Evolutionary conservation across 2,113 vertebrate genomes (phyloP), one percentile per base, ranked within the genome.

Genomic region (Phoxinus phoxinus): DNA sequence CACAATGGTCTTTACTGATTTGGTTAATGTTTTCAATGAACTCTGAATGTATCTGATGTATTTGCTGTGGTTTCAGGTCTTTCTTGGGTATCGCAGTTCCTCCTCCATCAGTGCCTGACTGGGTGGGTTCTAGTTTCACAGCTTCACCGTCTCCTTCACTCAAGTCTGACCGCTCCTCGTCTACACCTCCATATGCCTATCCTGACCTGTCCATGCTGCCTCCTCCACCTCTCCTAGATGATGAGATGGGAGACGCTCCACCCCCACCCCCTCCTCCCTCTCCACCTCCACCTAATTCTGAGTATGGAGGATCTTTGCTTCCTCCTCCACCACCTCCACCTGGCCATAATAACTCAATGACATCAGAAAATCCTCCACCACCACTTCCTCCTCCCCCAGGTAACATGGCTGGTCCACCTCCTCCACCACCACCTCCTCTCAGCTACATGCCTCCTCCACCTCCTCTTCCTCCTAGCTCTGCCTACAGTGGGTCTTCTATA

Each of bases 11-110:
- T 41, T 69, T 32, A 8, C 17, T 78, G 8, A 3, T 78, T n/a
- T 56, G 2, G 32, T 35, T 37, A 27, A 74, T 46, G 72, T 25
- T 75, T 74, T 46, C 12, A 23, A 27, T 44, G 2, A 44, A 44
- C 69, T n/a, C n/a, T n/a, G n/a, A n/a, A n/a, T n/a, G n/a, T n/a
- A 27, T 13, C 32, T 48, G 37, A 46, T 25, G 23, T 41, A 30
- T 56, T 17, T 81, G 12, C 65, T 6, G 83, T 67, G 17, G 0
- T 72, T 59, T 5, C 87, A 95, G 94, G 59, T 87, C 91, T 84
- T 90, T 77, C 78, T 59, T 88, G 1, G 94, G 94, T 72, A 93
- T 95, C 46, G 94, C 94, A 1, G 95, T 96, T 65, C 87, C 94
- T 53, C 91, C 91, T 0, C 94, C 95, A 7, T 92, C 93, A 12